Conservation (phyloP, 2,888 invertebrate genomes). For the Petrolisthes manimaculis region DNA sequence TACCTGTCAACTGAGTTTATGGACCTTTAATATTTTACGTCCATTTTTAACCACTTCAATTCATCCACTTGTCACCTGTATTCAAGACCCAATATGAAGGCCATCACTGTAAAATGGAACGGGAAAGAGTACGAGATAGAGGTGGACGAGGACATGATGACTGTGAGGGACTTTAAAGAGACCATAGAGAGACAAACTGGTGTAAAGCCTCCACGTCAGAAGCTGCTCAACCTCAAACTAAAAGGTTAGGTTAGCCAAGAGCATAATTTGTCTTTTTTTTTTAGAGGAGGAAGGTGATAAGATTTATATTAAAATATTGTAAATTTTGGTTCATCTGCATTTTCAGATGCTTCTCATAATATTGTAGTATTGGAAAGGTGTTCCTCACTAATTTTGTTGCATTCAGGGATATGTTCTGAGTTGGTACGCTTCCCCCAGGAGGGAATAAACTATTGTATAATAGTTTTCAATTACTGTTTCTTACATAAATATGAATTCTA, state of each 20-base stretch:
- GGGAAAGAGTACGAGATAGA: slow-evolving; percentile 88
- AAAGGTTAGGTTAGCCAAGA: slow-evolving; percentile 77
- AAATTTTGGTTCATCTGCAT: neutral
- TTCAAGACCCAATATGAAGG: slow-evolving; percentile 36
- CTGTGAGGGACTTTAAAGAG: slow-evolving; percentile 82
- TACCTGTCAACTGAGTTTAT: too few species aligned
- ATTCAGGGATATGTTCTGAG: too few species aligned
- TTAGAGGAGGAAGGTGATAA: neutral
- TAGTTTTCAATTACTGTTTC: too few species aligned
- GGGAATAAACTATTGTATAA: too few species aligned
- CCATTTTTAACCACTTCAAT: too few species aligned
- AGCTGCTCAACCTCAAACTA: slow-evolving; percentile 89
- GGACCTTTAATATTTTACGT: too few species aligned
- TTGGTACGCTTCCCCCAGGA: too few species aligned
- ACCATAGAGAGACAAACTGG: slow-evolving; percentile 89
- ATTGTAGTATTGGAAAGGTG: too few species aligned
- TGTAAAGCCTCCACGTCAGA: slow-evolving; percentile 92
- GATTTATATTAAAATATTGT: neutral
- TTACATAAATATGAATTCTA: too few species aligned
- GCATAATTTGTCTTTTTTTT: neutral
- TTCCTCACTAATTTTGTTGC: too few species aligned
- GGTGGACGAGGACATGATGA: slow-evolving; percentile 82
- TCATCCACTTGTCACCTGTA: too few species aligned
- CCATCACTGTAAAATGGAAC: slow-evolving; percentile 89
- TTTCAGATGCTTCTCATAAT: too few species aligned